These are phyloP conservation scores for Phthorimaea operculella DNA, from an alignment of 1,140 invertebrate species.

Conservation along the genomic window DNA sequence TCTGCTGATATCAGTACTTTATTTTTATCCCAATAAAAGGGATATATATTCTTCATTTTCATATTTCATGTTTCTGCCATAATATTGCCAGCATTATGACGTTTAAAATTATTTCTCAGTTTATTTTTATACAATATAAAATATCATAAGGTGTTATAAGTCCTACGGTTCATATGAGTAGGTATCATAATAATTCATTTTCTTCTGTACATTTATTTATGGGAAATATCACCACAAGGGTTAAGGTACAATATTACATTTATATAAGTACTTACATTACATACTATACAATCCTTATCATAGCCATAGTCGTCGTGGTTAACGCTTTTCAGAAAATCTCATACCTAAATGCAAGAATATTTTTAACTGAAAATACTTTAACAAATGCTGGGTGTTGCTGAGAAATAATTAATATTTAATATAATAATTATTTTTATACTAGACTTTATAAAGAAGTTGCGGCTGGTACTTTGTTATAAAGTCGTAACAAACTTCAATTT, in stretches of 20 bases:
- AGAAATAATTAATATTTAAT: no score
- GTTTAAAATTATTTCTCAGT: conserved; percentile 27
- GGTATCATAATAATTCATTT: neutral
- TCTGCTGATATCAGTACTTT: no score
- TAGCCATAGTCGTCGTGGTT: conserved; percentile 18
- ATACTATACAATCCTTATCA: conserved; percentile 14
- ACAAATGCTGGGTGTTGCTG: no score
- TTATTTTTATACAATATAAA: conserved; percentile 9
- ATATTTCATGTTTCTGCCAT: neutral
- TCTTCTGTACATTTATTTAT: conserved; percentile 1
- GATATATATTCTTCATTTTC: no score
- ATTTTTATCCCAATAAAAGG: no score
- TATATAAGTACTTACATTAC: neutral
- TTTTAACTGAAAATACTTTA: no score
- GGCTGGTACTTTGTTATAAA: no score
- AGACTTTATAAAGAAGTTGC: no score
- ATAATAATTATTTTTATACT: no score
- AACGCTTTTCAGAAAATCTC: neutral
- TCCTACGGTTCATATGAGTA: neutral
- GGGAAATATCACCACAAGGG: no score
- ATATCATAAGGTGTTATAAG: conserved; percentile 3
- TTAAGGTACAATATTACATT: neutral
- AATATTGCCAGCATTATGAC: neutral
- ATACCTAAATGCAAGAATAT: neutral
- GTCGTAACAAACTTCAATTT: neutral